Conservation (phyloP, 2,888 invertebrate genomes). For the Darwinula stevensoni region DNA sequence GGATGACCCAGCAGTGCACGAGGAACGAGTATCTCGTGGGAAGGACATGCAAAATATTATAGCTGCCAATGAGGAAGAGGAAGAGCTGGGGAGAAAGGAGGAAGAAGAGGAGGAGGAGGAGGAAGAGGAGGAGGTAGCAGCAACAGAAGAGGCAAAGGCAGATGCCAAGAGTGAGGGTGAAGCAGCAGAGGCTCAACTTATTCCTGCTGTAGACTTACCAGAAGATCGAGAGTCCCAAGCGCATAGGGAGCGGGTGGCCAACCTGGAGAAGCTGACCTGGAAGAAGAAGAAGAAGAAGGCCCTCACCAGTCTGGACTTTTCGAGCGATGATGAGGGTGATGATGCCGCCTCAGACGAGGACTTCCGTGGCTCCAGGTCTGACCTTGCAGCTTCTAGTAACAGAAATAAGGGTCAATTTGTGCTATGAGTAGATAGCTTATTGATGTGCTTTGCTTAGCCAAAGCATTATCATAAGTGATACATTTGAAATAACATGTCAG, state of each 20-base stretch:
- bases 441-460: no score
- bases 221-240: constrained; percentile 1
- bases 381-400: background rate
- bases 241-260: constrained; percentile 6
- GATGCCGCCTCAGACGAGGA: constrained; percentile 14
- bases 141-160: constrained; percentile 4
- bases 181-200: background rate
- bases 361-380: constrained; percentile 2
- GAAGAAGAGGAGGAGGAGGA: constrained; percentile 3
- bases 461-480: no score
- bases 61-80: constrained; percentile 28
- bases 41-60: constrained; percentile 78
- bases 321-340: constrained; percentile 20
- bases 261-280: constrained; percentile 6
- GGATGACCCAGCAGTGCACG: no score
- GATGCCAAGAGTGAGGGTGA: background rate
- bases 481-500: no score
- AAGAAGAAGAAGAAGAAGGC: constrained; percentile 17
- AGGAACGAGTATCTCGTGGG: constrained; percentile 46
- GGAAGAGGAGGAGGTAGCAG: background rate
- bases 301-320: constrained; percentile 21
- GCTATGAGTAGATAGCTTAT: no score
- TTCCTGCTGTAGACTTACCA: background rate
- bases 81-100: constrained; percentile 7
- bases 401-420: background rate